Evolutionary conservation across 2,113 vertebrate genomes (phyloP).

Genomic region (Mobula birostris): DNA sequence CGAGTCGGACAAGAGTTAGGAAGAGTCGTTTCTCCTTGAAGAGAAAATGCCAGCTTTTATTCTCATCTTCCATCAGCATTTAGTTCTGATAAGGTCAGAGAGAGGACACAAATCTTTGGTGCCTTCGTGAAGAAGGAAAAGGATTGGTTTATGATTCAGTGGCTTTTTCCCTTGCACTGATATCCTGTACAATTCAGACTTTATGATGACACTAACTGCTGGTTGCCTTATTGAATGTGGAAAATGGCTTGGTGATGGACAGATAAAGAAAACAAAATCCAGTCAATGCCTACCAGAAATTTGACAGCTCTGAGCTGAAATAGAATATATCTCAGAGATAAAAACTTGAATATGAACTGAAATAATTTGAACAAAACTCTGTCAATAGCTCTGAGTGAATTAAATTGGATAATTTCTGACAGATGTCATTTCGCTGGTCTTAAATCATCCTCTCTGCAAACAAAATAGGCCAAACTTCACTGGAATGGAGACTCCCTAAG

Average conservation of each 20-base stretch:
- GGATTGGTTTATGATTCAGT: background rate
- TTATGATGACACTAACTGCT: background rate
- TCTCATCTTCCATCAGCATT: background rate
- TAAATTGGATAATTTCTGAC: background rate
- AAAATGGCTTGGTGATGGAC: background rate
- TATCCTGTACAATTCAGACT: too few species aligned
- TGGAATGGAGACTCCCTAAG: background rate
- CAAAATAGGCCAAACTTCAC: background rate
- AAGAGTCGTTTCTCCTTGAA: background rate
- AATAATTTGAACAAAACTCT: background rate
- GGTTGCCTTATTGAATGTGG: background rate
- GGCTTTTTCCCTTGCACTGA: background rate
- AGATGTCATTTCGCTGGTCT: background rate
- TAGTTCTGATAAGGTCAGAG: background rate
- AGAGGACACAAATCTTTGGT: background rate
- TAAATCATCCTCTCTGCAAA: background rate
- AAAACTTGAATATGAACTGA: background rate
- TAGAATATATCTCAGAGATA: background rate
- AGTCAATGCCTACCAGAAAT: background rate
- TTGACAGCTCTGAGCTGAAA: background rate
- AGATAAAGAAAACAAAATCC: background rate
- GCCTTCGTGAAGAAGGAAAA: background rate
- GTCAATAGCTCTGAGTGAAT: background rate
- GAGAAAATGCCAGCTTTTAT: constrained; percentile 9
- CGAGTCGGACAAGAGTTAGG: background rate